Evolutionary conservation across 2,888 invertebrate genomes (phyloP), one percentile per base, ranked within the genome.

Genomic region (Tethea ocularis): DNA sequence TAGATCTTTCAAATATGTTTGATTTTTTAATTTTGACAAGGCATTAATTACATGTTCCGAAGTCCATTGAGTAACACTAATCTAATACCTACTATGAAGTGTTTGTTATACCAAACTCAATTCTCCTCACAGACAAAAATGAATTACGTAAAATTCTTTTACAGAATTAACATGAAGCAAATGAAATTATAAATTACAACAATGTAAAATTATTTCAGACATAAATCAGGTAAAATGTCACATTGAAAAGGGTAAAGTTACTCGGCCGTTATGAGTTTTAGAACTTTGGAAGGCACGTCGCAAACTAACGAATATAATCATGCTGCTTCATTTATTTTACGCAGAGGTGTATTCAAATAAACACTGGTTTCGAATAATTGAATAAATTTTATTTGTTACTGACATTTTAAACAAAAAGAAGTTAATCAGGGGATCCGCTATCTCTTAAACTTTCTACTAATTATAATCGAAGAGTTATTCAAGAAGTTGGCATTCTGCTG

Each of bases 161-260:
- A 41, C 17, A 41, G 20, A 46, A 46, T 46, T 46, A 46, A 46
- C 46, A 46, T 46, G 20, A 46, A 46, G 46, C 20, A 46, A 46
- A 46, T 46, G 46, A 20, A 46, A 46, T 46, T 46, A 17, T n/a
- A 46, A 46, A 10, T 46, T 46, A 46, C 41, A 17, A 46, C 46
- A 46, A 46, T 46, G 46, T 46, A 33, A 53, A 53, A 53, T 22
- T 29, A 33, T 53, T 53, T 53, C 33, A 53, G 53, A 53, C 33
- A 53, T 53, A 53, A 53, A 53, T 33, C 53, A 53, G 53, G 33
- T 53, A 20, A 33, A 53, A 53, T 53, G 53, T 53, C 53, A 53
- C 20, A 13, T 17, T 53, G 17, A 53, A 53, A 53, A 36, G 53
- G 53, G 29, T 52, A 26, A 17, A 52, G 17, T 52, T 24, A 17